phyloP scores from a whole-genome alignment of 2,888 invertebrate genomes.

The Harpalus rufipes region DNA sequence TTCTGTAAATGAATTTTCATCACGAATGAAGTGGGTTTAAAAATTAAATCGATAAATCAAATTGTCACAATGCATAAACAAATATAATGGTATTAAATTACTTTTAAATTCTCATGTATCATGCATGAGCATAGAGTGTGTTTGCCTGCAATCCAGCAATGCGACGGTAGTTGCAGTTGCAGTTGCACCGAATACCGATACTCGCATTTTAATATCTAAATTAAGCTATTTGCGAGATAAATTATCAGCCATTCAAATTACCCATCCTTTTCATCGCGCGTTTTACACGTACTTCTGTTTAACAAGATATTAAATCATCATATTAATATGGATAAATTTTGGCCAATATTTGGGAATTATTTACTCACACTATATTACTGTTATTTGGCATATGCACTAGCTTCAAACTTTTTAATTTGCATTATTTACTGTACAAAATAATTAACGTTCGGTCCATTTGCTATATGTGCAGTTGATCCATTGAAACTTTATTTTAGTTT shows the following conservation, averaged over 20 bases:
- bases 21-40: slow-evolving; percentile 59
- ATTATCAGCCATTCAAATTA: slow-evolving; percentile 52
- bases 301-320: slow-evolving; percentile 42
- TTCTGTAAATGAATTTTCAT: slow-evolving; percentile 58
- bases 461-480: too few relatives aligned
- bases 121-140: slow-evolving; percentile 49
- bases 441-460: neutral
- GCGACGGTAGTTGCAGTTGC: neutral
- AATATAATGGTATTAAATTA: slow-evolving; percentile 63
- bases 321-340: slow-evolving; percentile 10
- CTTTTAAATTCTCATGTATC: slow-evolving; percentile 66
- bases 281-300: slow-evolving; percentile 55
- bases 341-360: slow-evolving; percentile 15
- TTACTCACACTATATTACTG: slow-evolving; percentile 15
- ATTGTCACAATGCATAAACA: slow-evolving; percentile 65
- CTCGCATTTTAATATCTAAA: slow-evolving; percentile 62
- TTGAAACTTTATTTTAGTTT: too few relatives aligned
- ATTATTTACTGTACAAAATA: neutral
- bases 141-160: slow-evolving; percentile 10
- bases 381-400: neutral
- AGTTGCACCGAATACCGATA: slow-evolving; percentile 9
- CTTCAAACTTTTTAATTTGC: neutral
- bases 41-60: slow-evolving; percentile 65
- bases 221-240: slow-evolving; percentile 59
- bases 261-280: slow-evolving; percentile 27